A percentile compares a stretch with the other conserved stretches of the same genome.
phyloP scores from a whole-genome alignment of 2,113 vertebrate genomes.

The Gavialis gangeticus region DNA sequence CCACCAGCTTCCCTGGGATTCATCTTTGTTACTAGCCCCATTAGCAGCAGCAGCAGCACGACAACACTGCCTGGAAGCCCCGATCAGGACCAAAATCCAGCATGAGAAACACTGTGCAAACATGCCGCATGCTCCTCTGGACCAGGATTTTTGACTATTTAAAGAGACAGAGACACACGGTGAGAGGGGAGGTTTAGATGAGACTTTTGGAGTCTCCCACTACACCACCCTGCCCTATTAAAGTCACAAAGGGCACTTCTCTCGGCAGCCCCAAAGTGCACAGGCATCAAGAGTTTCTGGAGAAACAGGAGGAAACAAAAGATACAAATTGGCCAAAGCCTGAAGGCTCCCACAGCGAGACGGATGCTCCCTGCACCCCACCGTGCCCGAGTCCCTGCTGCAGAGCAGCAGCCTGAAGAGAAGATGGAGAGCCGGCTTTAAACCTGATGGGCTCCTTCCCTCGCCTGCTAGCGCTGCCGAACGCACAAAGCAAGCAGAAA shows the following conservation, averaged over 20 bases:
- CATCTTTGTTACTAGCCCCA: no score
- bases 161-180: neutral
- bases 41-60: no score
- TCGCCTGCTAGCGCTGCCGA: neutral
- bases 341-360: no score
- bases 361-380: neutral
- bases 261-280: no score
- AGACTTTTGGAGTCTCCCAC: neutral
- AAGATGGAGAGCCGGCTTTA: neutral
- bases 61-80: neutral
- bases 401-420: neutral
- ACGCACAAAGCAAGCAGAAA: neutral
- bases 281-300: no score
- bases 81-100: neutral
- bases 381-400: neutral
- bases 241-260: no score
- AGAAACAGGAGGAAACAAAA: no score
- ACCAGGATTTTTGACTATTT: fast-evolving
- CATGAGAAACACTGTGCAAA: neutral
- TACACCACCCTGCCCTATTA: no score
- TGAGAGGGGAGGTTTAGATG: neutral
- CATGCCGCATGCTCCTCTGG: neutral
- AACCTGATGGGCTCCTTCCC: neutral
- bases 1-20: no score
- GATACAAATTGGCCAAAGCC: neutral